Conservation (phyloP, 2,888 invertebrate genomes). For the Campoplex nolae region DNA sequence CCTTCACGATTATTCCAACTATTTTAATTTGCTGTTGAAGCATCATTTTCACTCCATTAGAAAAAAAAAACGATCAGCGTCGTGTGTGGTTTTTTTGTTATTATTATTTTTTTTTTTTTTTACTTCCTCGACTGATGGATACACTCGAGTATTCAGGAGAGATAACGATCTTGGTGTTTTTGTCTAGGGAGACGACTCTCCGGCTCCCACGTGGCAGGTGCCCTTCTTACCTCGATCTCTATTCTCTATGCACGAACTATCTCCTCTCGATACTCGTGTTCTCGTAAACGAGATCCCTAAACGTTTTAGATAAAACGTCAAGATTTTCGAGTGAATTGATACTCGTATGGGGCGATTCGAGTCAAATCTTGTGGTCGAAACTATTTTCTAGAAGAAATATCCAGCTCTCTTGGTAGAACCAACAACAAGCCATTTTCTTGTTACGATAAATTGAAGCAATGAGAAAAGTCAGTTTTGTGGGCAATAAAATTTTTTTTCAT, state of each 20-base stretch:
- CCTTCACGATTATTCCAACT: not conserved
- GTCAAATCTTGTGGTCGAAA: not conserved
- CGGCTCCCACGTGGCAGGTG: conserved; percentile 56
- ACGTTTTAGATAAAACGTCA: conserved; percentile 31
- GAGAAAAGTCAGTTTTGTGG: too few relatives aligned
- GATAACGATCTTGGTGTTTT: conserved; percentile 52
- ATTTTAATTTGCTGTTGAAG: not conserved
- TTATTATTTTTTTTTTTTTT: not conserved
- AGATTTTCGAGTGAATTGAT: conserved; percentile 17
- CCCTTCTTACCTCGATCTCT: conserved; percentile 27
- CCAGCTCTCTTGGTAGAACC: too few relatives aligned
- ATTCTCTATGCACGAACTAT: conserved; percentile 7
- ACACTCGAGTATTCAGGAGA: conserved; percentile 45
- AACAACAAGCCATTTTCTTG: too few relatives aligned
- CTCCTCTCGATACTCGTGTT: conserved; percentile 3
- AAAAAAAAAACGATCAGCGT: not conserved
- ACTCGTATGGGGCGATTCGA: not conserved
- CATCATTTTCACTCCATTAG: not conserved
- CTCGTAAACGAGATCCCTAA: conserved; percentile 12
- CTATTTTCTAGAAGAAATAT: too few relatives aligned
- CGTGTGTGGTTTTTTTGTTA: conserved; percentile 10
- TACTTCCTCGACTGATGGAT: conserved; percentile 19
- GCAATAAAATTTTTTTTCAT: too few relatives aligned
- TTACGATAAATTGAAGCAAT: too few relatives aligned
- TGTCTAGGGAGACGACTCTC: conserved; percentile 33